Evolutionary conservation across 2,888 invertebrate genomes (phyloP).

Genomic region (Eupithecia vulgata): DNA sequence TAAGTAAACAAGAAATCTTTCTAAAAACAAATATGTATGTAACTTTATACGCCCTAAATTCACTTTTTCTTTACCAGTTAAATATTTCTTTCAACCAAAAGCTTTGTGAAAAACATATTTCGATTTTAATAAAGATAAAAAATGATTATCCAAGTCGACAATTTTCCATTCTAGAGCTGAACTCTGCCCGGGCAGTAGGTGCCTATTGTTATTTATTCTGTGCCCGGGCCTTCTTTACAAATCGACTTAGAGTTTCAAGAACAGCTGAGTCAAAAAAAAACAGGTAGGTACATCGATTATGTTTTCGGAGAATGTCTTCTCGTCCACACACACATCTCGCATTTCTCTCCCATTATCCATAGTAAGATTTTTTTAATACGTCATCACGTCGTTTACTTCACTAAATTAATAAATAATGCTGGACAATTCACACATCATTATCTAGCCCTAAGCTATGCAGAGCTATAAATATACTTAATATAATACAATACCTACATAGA

Average conservation of each 20-base stretch:
- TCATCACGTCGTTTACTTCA: too few species aligned
- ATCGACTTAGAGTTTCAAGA: conserved; percentile 10
- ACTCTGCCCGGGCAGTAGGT: not conserved
- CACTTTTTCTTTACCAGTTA: not conserved
- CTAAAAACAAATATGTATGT: not conserved
- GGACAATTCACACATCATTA: too few species aligned
- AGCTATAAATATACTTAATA: too few species aligned
- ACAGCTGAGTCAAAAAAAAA: conserved; percentile 25
- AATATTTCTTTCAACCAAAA: conserved; percentile 1
- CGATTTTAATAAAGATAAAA: conserved; percentile 50
- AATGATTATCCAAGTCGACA: conserved; percentile 48
- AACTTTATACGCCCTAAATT: not conserved
- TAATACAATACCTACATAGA: too few species aligned
- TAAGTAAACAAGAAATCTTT: not conserved
- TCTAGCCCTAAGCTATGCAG: too few species aligned
- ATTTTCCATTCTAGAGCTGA: conserved; percentile 41
- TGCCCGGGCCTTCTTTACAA: conserved; percentile 21
- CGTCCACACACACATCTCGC: too few species aligned
- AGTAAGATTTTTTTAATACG: too few species aligned
- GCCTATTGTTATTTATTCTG: conserved; percentile 11
- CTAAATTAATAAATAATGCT: too few species aligned
- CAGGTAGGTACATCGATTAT: too few species aligned
- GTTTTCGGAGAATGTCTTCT: too few species aligned
- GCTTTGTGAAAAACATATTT: conserved; percentile 33
- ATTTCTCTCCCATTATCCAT: too few species aligned